These are phyloP conservation scores for Larimichthys crocea DNA, from an alignment of 2,113 vertebrate genomes.

Conservation along the genomic window DNA sequence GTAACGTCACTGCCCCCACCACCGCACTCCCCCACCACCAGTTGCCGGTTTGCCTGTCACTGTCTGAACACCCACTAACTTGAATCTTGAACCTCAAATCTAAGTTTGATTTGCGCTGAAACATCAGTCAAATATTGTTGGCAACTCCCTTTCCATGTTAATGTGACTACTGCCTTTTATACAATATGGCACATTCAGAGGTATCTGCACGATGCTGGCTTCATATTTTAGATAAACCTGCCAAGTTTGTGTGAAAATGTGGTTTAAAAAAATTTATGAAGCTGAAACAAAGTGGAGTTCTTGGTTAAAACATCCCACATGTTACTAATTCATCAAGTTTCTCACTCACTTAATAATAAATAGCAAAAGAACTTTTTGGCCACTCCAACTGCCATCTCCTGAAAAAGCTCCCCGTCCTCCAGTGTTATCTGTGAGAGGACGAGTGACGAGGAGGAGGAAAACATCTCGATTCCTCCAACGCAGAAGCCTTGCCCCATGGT, in stretches of 20 bases:
- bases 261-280: neutral
- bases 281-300: neutral
- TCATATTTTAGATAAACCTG: neutral
- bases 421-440: conserved; percentile 42
- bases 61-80: no score
- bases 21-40: no score
- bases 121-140: neutral
- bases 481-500: conserved; percentile 87
- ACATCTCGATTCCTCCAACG: conserved; percentile 74
- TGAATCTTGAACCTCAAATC: no score
- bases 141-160: neutral
- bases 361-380: conserved; percentile 60
- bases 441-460: conserved; percentile 59
- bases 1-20: no score
- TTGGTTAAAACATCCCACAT: conserved; percentile 36
- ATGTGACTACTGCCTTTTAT: neutral
- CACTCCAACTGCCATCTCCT: conserved; percentile 57
- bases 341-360: conserved; percentile 79
- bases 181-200: neutral
- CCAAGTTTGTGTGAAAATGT: neutral
- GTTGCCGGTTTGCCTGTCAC: no score
- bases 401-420: conserved; percentile 54
- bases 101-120: neutral
- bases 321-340: conserved; percentile 75
- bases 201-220: neutral